Conservation (phyloP, 2,888 invertebrate genomes). For the Dusona sp. region DNA sequence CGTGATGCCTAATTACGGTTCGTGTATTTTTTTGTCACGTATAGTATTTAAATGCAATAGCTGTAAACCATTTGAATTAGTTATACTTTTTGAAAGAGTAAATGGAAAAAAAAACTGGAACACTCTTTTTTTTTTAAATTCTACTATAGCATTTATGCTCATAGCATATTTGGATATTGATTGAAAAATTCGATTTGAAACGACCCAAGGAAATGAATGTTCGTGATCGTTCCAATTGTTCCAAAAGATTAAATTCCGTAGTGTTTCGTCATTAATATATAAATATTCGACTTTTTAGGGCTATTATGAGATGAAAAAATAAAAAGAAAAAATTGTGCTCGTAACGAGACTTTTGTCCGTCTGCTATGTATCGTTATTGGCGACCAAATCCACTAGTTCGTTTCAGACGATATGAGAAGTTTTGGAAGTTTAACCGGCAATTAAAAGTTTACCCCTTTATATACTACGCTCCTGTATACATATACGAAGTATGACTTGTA, state of each 20-base stretch:
- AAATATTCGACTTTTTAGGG: neutral
- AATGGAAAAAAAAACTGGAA: neutral
- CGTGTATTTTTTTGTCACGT: neutral
- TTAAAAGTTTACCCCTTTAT: conserved; percentile 73
- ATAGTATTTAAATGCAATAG: no score
- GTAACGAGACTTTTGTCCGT: neutral
- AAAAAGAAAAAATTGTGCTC: neutral
- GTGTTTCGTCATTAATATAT: neutral
- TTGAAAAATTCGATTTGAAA: neutral
- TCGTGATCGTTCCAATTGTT: neutral
- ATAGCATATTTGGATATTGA: neutral
- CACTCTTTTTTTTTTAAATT: neutral
- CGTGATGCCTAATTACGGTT: neutral
- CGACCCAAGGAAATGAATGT: neutral
- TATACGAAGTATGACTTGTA: neutral
- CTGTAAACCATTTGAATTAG: neutral
- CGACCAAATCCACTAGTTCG: conserved; percentile 9
- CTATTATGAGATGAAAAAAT: neutral
- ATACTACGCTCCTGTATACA: neutral
- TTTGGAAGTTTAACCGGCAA: conserved; percentile 69
- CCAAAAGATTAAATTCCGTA: neutral
- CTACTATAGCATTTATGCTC: neutral
- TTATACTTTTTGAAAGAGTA: neutral
- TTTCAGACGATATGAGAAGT: conserved; percentile 17
- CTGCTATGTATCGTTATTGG: neutral